Base-by-base conservation (phyloP, 1,140 invertebrate species). In the Limonius californicus region DNA sequence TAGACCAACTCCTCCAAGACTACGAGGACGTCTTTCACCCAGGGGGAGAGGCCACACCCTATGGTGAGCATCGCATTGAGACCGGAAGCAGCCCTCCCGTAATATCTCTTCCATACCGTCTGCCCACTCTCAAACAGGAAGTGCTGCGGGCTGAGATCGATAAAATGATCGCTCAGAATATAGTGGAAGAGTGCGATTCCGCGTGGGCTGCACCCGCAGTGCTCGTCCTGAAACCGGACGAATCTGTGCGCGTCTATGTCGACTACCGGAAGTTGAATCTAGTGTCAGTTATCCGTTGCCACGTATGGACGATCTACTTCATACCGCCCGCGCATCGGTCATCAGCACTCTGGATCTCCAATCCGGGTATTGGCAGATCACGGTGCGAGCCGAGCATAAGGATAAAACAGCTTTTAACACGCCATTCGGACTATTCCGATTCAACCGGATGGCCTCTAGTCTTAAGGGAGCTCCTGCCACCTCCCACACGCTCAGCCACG, bases 201-300 rank as follows among this genome's bases (percentile, higher is more conserved):
- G 66, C 76, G 0, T 85, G 81, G 78, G 68, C 74, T 8, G 76
- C 77, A 0, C 81, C 79, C 0, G 63, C 81, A 0, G 74, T 84
- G 0, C 53, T 83, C 9, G 76, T 82, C 0, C 67, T 59, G 0
- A 86, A 85, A 59, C 78, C 79, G 21, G 63, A 74, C 45, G 68
- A 65, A 15, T 56, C 12, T 1, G 67, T 57, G 0, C 30, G 75
- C 14, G 69, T 78, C 18, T 77, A 74, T 59, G 66, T 74, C 1
- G 73, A 76, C 55, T 73, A 72, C 53, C 47, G 74, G 6, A 66
- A 62, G 19, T 75, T 1, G 60, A 78, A 76, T 58, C 59, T 69
- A 2, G 62, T 71, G 1, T 76, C 75, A 1, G 61, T 66, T 2
- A 35, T n/a, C 32, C 32, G 61, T 59, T 14, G 72, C 74, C 81